These are phyloP conservation scores for Laothoe populi DNA, from an alignment of 2,888 invertebrate species.

Conservation along the genomic window DNA sequence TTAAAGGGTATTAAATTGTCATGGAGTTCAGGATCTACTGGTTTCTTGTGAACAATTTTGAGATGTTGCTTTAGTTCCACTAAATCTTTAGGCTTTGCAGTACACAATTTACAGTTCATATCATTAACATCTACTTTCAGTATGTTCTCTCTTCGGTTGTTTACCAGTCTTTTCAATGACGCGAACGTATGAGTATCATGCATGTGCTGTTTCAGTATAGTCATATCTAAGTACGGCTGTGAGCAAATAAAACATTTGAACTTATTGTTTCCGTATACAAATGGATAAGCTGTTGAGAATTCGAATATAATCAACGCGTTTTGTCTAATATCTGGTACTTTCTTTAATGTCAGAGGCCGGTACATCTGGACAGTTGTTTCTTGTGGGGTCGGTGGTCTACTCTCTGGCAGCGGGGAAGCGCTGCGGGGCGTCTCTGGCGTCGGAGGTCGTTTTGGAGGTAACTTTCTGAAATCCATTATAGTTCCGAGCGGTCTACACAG, in stretches of 20 bases:
- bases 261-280: conserved; percentile 75
- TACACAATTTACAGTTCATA: conserved; percentile 68
- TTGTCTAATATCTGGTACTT: conserved; percentile 61
- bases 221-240: conserved; percentile 68
- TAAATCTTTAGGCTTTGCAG: conserved; percentile 51
- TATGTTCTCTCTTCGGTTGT: conserved; percentile 71
- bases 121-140: conserved; percentile 74
- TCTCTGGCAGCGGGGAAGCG: conserved; percentile 48
- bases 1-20: conserved; percentile 79
- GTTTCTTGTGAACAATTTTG: conserved; percentile 64
- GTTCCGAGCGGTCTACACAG: conserved; percentile 77
- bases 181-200: conserved; percentile 62
- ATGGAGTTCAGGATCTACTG: conserved; percentile 66
- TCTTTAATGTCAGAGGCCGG: conserved; percentile 43
- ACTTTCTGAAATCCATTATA: conserved; percentile 64
- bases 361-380: conserved; percentile 29
- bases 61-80: conserved; percentile 66
- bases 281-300: conserved; percentile 75
- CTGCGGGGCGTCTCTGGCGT: conserved; percentile 55
- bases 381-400: conserved; percentile 35
- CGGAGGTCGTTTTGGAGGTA: conserved; percentile 34
- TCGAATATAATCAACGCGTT: conserved; percentile 74
- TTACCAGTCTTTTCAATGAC: conserved; percentile 67
- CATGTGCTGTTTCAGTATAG: conserved; percentile 67
- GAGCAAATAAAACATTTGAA: conserved; percentile 78